phyloP scores from a whole-genome alignment of 2,797 vertebrate species.

The Malurus splendens region DNA sequence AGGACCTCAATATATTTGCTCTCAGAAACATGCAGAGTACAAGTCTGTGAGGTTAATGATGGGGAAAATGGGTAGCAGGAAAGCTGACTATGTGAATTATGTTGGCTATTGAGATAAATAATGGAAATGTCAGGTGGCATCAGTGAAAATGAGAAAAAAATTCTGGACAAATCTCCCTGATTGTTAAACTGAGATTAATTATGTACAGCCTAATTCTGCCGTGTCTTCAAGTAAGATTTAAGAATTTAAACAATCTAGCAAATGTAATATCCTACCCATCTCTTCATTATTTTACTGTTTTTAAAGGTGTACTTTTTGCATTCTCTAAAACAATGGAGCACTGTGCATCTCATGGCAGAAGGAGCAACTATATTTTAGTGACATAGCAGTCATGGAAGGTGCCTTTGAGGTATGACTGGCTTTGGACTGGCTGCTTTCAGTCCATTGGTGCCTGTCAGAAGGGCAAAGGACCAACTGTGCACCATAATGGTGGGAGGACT shows the following conservation, averaged over 20 bases:
- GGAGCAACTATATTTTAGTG: background rate
- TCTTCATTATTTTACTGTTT: background rate
- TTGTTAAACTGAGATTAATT: background rate
- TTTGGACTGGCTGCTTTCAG: background rate
- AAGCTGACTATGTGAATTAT: background rate
- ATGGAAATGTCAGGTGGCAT: background rate
- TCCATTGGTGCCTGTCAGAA: background rate
- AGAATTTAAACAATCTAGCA: background rate
- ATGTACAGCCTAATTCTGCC: background rate
- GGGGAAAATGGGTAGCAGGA: background rate
- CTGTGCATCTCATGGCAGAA: background rate
- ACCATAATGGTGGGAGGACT: background rate
- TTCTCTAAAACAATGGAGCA: background rate
- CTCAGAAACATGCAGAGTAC: background rate
- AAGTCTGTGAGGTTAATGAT: constrained; percentile 4
- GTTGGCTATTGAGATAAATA: background rate
- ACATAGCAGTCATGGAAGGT: background rate
- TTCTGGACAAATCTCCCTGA: background rate
- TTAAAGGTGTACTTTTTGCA: background rate
- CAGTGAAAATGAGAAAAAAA: background rate
- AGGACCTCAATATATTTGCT: background rate
- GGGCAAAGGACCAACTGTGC: background rate
- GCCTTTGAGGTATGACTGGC: background rate
- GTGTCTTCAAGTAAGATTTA: background rate
- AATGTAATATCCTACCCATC: background rate